Conservation (phyloP, 2,888 invertebrate genomes). For the Nineta flava region DNA sequence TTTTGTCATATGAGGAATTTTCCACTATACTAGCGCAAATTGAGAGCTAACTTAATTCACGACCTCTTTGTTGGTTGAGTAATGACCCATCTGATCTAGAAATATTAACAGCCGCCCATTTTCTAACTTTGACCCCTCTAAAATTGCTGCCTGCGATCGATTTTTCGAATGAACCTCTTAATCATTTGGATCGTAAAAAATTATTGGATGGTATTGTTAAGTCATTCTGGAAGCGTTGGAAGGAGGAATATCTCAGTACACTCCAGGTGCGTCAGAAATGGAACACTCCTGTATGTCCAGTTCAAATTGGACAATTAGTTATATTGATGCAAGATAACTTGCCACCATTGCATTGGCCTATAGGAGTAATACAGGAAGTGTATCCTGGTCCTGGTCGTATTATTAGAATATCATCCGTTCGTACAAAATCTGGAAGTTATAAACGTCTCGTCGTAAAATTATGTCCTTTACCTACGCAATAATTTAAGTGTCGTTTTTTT, state of each 20-base stretch:
- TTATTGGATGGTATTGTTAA: constrained; percentile 2
- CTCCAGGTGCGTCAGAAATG: neutral
- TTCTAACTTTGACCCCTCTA: constrained; percentile 7
- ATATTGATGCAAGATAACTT: neutral
- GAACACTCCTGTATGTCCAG: neutral
- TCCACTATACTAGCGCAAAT: constrained; percentile 2
- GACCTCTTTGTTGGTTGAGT: constrained; percentile 8
- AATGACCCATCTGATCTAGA: constrained; percentile 7
- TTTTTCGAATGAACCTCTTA: neutral
- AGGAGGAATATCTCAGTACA: constrained; percentile 1
- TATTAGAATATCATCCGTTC: constrained; percentile 6
- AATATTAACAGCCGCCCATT: constrained; percentile 8
- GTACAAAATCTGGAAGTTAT: constrained; percentile 6
- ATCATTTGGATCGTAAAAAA: neutral
- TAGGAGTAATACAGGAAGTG: neutral
- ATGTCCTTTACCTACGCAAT: neutral
- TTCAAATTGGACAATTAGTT: neutral
- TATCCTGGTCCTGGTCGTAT: constrained; percentile 9
- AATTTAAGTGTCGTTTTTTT: neutral
- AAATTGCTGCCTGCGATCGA: constrained; percentile 3
- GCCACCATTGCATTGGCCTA: constrained; percentile 3
- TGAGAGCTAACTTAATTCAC: constrained; percentile 11
- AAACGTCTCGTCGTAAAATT: constrained; percentile 7
- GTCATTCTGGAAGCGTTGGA: constrained; percentile 5
- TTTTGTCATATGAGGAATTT: neutral